These are phyloP conservation scores for Drosophila burlai DNA, from an alignment of 1,140 invertebrate genomes.

Conservation along the genomic window DNA sequence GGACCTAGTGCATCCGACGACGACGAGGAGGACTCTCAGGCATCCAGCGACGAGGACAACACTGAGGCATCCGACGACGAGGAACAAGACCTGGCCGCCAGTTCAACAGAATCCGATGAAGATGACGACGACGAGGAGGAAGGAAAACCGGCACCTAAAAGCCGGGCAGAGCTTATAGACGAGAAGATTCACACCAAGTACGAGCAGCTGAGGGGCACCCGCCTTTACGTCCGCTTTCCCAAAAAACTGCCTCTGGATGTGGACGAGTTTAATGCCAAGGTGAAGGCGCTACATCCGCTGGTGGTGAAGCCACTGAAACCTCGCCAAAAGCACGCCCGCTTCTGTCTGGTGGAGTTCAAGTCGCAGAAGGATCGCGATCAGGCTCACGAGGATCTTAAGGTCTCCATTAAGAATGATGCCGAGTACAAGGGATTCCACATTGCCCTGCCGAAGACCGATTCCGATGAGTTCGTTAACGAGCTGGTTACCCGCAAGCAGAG, in stretches of 20 bases:
- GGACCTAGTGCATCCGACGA: constrained; percentile 1
- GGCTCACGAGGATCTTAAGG: constrained; percentile 53
- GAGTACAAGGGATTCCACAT: constrained; percentile 57
- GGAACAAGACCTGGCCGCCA: constrained; percentile 60
- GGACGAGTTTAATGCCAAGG: constrained; percentile 59
- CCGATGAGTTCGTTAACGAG: constrained; percentile 70
- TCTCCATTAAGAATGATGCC: constrained; percentile 39
- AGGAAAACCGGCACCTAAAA: constrained; percentile 1
- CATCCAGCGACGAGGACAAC: constrained; percentile 26
- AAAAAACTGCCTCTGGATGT: constrained; percentile 68
- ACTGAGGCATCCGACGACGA: constrained; percentile 26
- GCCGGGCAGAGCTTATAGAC: constrained; percentile 50
- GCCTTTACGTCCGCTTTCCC: constrained; percentile 72
- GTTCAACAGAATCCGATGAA: constrained; percentile 71
- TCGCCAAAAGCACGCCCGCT: constrained; percentile 76
- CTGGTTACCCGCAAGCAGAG: constrained; percentile 69
- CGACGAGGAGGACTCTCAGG: constrained; percentile 32
- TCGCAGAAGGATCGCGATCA: constrained; percentile 61
- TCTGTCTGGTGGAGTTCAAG: constrained; percentile 74
- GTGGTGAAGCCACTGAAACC: constrained; percentile 68
- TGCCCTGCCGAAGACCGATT: constrained; percentile 73
- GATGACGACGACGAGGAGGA: constrained; percentile 48
- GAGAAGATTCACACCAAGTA: constrained; percentile 71
- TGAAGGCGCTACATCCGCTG: constrained; percentile 59
- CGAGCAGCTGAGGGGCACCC: constrained; percentile 66